Evolutionary conservation across 2,113 vertebrate species (phyloP).

Genomic region (Calyptommatus sinebrachiatus): DNA sequence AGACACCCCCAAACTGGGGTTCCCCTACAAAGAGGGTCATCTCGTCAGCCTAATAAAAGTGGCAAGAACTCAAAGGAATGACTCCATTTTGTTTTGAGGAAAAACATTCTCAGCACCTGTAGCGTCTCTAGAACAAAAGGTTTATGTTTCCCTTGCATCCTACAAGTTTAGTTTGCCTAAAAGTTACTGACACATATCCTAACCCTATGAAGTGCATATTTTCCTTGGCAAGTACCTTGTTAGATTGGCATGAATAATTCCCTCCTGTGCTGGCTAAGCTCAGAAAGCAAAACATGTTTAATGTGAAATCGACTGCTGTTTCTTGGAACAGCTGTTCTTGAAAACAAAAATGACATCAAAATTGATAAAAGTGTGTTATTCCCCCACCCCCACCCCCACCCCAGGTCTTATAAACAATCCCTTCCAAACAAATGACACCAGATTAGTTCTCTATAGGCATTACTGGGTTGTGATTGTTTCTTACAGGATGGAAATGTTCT

Average conservation of each 20-base stretch:
- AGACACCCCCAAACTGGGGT: too few species aligned
- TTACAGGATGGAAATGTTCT: neutral
- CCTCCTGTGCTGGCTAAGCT: conserved; percentile 27
- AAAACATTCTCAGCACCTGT: neutral
- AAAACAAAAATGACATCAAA: conserved; percentile 42
- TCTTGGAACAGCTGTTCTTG: conserved; percentile 59
- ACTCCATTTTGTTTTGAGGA: neutral
- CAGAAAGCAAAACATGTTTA: conserved; percentile 52
- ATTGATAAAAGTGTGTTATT: conserved; percentile 46
- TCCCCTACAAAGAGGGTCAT: too few species aligned
- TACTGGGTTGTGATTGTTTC: too few species aligned
- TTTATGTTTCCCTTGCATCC: conserved; percentile 21
- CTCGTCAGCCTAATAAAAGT: neutral
- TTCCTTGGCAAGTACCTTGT: conserved; percentile 32
- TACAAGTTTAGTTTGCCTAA: conserved; percentile 25
- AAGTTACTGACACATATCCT: conserved; percentile 21
- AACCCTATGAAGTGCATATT: conserved; percentile 35
- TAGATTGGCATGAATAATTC: conserved; percentile 37
- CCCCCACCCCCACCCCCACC: conserved; percentile 7
- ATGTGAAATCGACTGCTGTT: conserved; percentile 41
- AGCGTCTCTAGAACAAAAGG: conserved; percentile 42
- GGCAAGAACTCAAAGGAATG: conserved; percentile 3
- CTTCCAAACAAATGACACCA: conserved; percentile 40
- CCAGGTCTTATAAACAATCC: conserved; percentile 41
- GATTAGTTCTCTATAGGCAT: conserved; percentile 21